Base-by-base conservation (phyloP, 2,797 vertebrate genomes). In the Leucoraja ocellata region DNA sequence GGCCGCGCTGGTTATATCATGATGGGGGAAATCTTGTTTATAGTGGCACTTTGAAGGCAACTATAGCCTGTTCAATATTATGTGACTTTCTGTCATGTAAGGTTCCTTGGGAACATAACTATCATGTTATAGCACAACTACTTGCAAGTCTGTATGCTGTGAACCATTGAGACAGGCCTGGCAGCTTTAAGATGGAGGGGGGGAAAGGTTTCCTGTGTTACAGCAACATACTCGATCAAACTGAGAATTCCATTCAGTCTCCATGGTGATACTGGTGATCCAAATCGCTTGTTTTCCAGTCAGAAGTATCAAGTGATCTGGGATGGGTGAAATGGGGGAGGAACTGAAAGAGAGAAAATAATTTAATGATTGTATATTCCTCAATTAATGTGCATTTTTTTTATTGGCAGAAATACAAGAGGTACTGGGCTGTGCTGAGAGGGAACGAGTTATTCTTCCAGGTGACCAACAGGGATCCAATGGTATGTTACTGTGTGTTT, bases 381-480 rank as follows among this genome's bases (percentile, higher is more conserved):
- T 71, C 71, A 63, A 9, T 46, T 92, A n/a, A 92, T 1, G 3
- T 14, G 39, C 68, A 74, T 9, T 36, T 0, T 32, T 13, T 32
- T 13, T 93, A 4, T 83, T 94, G 63, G 73, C 94, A 98, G 98
- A 95, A 94, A 0, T 96, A 96, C 76, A 96, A 94, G 36, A 97
- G 95, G 93, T 94, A 97, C 93, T 98, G 98, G 98, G 95, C 97
- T 0, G 96, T 96, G 32, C 95, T 98, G 23, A 97, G 96, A 94
- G 98, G 97, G 32, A 95, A 96, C 93, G 93, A 93, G 0, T 94
- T 98, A 8, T 97, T 96, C 94, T 98, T 98, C 95, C 98, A 96
- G 95, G 95, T 96, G 2, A 96, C 95, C 13, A 96, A 93, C 93
- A 96, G 96, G 94, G 97, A 98, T 54, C 23, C 0, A 0, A 94